Evolutionary conservation across 2,888 invertebrate species (phyloP).

Genomic region (Argyra leucocephala): DNA sequence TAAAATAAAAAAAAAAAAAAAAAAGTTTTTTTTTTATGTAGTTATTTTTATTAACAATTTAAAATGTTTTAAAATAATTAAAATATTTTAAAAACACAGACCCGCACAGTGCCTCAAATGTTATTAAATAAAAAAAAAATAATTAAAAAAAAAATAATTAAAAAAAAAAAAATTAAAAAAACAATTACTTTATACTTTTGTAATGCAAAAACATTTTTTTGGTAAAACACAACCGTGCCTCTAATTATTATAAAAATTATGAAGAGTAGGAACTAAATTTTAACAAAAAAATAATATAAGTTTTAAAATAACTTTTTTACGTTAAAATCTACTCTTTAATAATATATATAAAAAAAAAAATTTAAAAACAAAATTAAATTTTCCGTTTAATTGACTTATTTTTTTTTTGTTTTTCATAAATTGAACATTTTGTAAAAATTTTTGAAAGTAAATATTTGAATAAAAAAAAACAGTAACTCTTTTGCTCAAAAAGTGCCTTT

Average conservation of each 20-base stretch:
- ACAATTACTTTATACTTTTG: neutral
- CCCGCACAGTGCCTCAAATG: constrained; percentile 1
- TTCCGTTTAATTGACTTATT: too few species aligned
- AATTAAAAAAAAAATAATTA: neutral
- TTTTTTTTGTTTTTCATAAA: too few species aligned
- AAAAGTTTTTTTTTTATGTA: constrained; percentile 18
- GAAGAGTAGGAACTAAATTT: neutral
- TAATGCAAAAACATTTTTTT: too few species aligned
- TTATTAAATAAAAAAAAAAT: constrained; percentile 1
- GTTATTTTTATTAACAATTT: too few species aligned
- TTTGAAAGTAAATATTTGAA: too few species aligned
- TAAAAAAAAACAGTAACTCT: neutral
- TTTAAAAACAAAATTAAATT: neutral
- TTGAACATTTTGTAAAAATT: too few species aligned
- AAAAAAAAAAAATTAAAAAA: neutral
- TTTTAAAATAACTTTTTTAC: neutral
- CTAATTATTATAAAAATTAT: neutral
- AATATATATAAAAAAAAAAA: neutral
- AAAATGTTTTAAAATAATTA: neutral
- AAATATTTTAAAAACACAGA: neutral
- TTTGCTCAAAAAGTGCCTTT: constrained; percentile 5
- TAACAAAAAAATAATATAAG: too few species aligned
- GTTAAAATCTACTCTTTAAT: neutral
- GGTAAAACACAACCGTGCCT: constrained; percentile 13
- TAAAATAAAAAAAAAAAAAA: too few species aligned